These are phyloP conservation scores for Leucopsar rothschildi DNA, from an alignment of 2,113 vertebrate species.

Conservation along the genomic window DNA sequence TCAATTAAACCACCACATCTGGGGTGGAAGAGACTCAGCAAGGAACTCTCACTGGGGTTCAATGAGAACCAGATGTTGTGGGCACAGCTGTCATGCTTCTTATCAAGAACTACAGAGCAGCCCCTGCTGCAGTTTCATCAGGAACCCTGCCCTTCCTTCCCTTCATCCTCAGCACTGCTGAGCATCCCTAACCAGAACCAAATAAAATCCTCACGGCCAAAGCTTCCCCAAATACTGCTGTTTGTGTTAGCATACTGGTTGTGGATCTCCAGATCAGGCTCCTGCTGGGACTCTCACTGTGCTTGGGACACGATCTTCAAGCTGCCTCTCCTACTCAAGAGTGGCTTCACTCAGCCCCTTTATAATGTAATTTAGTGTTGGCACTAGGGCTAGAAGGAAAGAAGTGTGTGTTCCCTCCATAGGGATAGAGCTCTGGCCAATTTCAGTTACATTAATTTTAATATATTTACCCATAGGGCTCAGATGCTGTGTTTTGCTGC, in stretches of 20 bases:
- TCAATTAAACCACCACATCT: slow-evolving; percentile 61
- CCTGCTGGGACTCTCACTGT: not conserved
- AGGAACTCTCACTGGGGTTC: slow-evolving; percentile 34
- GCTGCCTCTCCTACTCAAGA: not conserved
- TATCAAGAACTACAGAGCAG: slow-evolving; percentile 43
- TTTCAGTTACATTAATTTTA: slow-evolving; percentile 19
- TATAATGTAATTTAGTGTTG: not conserved
- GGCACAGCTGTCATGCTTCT: slow-evolving; percentile 43
- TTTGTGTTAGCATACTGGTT: slow-evolving; percentile 19
- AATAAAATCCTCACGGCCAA: not conserved
- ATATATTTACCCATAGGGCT: slow-evolving; percentile 37
- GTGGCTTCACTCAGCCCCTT: not conserved
- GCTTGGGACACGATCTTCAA: not conserved
- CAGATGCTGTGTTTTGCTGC: slow-evolving; percentile 24
- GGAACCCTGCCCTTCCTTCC: slow-evolving; percentile 33
- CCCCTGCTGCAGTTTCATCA: slow-evolving; percentile 19
- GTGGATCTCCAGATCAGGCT: not conserved
- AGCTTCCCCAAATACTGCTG: not conserved
- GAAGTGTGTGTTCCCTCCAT: not conserved
- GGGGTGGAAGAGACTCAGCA: slow-evolving; percentile 58
- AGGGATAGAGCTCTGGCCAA: slow-evolving; percentile 15
- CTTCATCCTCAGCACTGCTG: not conserved
- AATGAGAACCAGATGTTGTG: slow-evolving; percentile 57
- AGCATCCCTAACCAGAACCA: slow-evolving; percentile 6
- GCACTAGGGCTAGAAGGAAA: not conserved